Base-by-base conservation (phyloP, 2,888 invertebrate species). In the Crepidodera aurea region DNA sequence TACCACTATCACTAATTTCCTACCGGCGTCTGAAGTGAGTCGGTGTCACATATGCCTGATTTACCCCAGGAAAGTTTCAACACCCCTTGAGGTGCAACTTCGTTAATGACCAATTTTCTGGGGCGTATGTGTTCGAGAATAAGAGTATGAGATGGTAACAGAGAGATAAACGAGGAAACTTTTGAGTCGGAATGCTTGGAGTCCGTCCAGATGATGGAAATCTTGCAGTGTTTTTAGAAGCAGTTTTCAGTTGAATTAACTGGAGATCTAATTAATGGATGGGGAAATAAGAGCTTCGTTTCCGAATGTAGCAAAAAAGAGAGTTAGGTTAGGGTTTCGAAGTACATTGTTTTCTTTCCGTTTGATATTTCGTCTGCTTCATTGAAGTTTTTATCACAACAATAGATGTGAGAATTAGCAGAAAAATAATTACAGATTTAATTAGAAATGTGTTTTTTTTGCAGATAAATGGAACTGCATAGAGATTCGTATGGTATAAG, bases 31-130 rank as follows among this genome's bases (percentile, higher is more conserved):
- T 34, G 12, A 2, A 13, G 12, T 13, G 10, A 34, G 40, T 40
- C 16, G 39, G 54, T 60, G 54, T 54, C 54, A 50, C 50, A 53
- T 59, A 61, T 62, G 48, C 54, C 53, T 48, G 53, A 48, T 60
- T 54, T 18, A 53, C 48, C 39, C 16, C 19, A 13, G 34, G 29
- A 40, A 57, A 62, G 51, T 62, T 62, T 55, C 56, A 62, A 56
- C 59, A 34, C 48, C 53, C 58, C 48, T 51, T 53, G 22, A 61
- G 51, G 56, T 59, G 59, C 40, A 61, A 66, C 44, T 66, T 62
- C 48, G 61, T 29, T 63, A 63, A 66, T 66, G 63, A 66, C 61
- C 64, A 62, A 56, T 60, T 65, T 62, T 65, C 58, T 46, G n/a
- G 25, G 54, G 53, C 51, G 58, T 54, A 54, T 58, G 46, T 58